phyloP scores from a whole-genome alignment of 2,888 invertebrate genomes.

The Archaeoteleia sp. region DNA sequence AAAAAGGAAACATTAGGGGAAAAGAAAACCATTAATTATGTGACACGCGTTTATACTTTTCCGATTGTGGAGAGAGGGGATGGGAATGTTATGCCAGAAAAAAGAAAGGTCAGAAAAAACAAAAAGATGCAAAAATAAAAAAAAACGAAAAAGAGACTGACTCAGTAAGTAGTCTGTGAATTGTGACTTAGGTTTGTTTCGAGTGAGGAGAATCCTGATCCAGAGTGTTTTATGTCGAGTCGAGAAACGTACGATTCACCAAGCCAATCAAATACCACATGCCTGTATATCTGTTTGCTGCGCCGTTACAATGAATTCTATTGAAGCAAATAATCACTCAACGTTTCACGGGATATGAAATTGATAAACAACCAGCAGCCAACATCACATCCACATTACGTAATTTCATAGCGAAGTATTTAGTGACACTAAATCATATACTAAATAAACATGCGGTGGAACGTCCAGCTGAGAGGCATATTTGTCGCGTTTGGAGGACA shows the following conservation, averaged over 20 bases:
- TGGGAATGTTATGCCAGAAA: not conserved
- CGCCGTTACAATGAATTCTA: conserved; percentile 56
- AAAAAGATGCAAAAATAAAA: conserved; percentile 27
- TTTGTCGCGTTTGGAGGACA: no score
- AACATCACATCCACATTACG: conserved; percentile 67
- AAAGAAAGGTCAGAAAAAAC: conserved; percentile 11
- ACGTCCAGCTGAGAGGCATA: no score
- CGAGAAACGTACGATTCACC: conserved; percentile 40
- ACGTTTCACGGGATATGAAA: conserved; percentile 19
- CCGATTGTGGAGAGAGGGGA: no score
- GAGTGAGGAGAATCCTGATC: conserved; percentile 13
- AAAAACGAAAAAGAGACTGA: conserved; percentile 35
- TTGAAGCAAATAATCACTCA: conserved; percentile 58
- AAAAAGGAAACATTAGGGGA: no score
- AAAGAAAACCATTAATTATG: no score
- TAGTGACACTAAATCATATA: conserved; percentile 69
- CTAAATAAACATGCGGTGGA: conserved; percentile 65
- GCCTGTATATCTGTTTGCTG: conserved; percentile 58
- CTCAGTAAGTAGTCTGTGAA: conserved; percentile 43
- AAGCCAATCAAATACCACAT: conserved; percentile 55
- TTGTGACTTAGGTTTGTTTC: conserved; percentile 11
- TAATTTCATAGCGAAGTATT: conserved; percentile 62
- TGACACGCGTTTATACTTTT: no score
- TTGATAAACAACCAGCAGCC: conserved; percentile 68
- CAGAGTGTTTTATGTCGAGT: conserved; percentile 24